Base-by-base conservation (phyloP, 23 tunicate species). In the Aplidium turbinatum region DNA sequence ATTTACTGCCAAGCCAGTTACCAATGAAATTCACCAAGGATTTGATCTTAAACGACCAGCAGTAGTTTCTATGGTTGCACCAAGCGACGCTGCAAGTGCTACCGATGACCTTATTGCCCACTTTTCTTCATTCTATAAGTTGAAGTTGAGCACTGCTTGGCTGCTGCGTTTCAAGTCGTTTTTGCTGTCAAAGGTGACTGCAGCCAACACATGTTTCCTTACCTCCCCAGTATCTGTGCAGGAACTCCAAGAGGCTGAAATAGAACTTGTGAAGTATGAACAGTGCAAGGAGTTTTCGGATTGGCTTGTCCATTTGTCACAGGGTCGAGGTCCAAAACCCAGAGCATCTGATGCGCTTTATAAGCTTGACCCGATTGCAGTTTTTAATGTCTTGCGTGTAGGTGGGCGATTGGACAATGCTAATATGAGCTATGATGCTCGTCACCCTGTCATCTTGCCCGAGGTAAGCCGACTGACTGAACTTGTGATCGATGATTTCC, bases 391-490 rank as follows among this genome's bases (percentile, higher is more conserved):
- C 9, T n/a, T 27, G 6, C 67, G 67, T 11, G 35, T 60, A 28
- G 67, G 67, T 28, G 35, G 35, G 9, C 67, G 67, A 4, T 36
- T 60, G 9, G 35, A 27, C 35, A 28, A 28, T 25, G 67, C 67
- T 5, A 13, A 26, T 4, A 16, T 60, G 5, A 6, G 3, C 7
- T 60, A 26, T 28, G 67, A 60, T 22, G 3, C 31, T 7, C 29
- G 31, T 9, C 67, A 60, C 21, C 35, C 34, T 28, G 31, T 60
- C 5, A 26, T 60, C 7, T 28, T 60, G 35, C 67, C 67, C 34
- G n/a, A 60, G 31, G 9, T 4, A 7, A 26, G n/a, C n/a, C 35
- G 5, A 28, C 35, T 60, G 6, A 28, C 35, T 26, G 6, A 11
- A 4, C 5, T 60, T 4, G 21, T 60, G 5, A 60, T 60, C 5